These are phyloP conservation scores for Pachypanchax playfairii DNA, from an alignment of 2,113 vertebrate genomes.

Conservation along the genomic window DNA sequence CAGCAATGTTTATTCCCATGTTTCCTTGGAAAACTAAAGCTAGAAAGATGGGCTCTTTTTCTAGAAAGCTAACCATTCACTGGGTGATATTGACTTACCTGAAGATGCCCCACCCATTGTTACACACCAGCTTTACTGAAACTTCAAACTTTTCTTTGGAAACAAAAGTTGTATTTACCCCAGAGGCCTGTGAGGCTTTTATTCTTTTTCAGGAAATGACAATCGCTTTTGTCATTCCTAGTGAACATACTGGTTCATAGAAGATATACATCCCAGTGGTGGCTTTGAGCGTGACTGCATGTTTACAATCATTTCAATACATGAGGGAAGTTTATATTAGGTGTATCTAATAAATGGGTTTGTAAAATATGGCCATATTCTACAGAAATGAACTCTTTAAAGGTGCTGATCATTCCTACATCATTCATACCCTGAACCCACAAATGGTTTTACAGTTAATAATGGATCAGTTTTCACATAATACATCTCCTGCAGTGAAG, in stretches of 20 bases:
- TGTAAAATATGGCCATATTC: constrained; percentile 10
- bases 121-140: not conserved
- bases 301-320: not conserved
- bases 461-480: constrained; percentile 65
- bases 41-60: not conserved
- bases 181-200: too few relatives aligned
- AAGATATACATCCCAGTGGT: not conserved
- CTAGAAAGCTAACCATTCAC: not conserved
- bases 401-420: constrained; percentile 33
- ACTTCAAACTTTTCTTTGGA: not conserved
- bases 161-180: not conserved
- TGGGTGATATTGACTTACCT: too few relatives aligned
- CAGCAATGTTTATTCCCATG: too few relatives aligned
- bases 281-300: not conserved
- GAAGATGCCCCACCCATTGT: not conserved
- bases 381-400: constrained; percentile 19
- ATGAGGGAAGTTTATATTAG: constrained; percentile 13
- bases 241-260: too few relatives aligned
- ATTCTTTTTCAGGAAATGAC: not conserved
- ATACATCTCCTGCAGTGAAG: constrained; percentile 57
- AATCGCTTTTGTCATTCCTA: not conserved
- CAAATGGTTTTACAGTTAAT: constrained; percentile 59
- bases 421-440: constrained; percentile 38
- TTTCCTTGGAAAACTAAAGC: not conserved
- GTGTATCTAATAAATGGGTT: constrained; percentile 1